Evolutionary conservation across 2,113 vertebrate genomes (phyloP), one percentile per base, ranked within the genome.

Genomic region (Plotosus lineatus): DNA sequence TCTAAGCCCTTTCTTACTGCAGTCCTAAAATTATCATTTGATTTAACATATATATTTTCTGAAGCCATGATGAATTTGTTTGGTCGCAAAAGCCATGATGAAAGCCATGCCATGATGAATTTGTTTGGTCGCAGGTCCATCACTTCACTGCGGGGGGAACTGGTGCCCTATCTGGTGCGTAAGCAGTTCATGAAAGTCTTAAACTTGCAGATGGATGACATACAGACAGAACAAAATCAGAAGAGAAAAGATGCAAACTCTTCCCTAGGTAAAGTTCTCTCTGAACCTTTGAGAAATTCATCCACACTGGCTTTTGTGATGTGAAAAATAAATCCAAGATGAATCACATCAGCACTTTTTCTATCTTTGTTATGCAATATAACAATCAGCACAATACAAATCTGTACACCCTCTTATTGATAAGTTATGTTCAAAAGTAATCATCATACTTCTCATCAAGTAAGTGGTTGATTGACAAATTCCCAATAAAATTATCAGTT

Each of bases 161-260:
- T 99, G 88, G 92, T 99, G 80, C 98, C 98, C 0, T 97, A 95
- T 89, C 91, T 99, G 85, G 96, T 99, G 80, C 94, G 95, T 77
- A 99, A 98, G 84, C 98, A 99, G 88, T 99, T 99, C 90, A 95
- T 94, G 61, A 95, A 93, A 87, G 88, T 91, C 42, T 36, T 81
- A 28, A 92, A 88, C 6, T 83, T 89, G 83, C 94, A 91, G 51
- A 95, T 92, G 80, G 85, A 81, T 36, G 94, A 93, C 85, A 93
- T 94, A 21, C 94, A 95, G 55, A 87, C 89, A 60, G 94, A 96
- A 21, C 93, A 94, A 42, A 94, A 92, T 85, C 91, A 93, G 89
- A 95, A 93, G 88, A 94, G 89, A 87, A 95, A 91, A 46, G 95
- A 96, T 3, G 87, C 82, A 46, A 90, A 85, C 31, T 63, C 72